Base-by-base conservation (phyloP, 2,797 vertebrate species). In the Heterohyrax brucei region DNA sequence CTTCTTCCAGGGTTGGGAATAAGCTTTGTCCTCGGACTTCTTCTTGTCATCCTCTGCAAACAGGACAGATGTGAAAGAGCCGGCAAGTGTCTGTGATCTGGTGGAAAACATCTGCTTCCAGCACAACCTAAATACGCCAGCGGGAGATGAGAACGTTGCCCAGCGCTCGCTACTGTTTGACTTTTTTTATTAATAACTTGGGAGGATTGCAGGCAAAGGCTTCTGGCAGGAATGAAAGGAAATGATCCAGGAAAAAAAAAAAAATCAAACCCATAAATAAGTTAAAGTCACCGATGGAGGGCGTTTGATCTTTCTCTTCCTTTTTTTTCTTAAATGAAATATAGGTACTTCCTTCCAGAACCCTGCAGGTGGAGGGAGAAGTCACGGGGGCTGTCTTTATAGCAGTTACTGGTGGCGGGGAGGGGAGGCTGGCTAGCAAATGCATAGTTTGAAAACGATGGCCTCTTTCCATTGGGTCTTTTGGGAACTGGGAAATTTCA, bases 241-340 rank as follows among this genome's bases (percentile, higher is more conserved):
- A 98, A 97, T 96, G 96, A 98, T 95, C 96, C 96, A 96, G 95
- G 97, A 46, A 56, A 93, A 66, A 96, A 66, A 96, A 97, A 96
- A 92, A 98, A 98, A 98, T 96, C 98, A 98, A 98, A 95, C 97
- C 97, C 89, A 97, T 98, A 98, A 99, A 98, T 98, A 98, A 98
- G 97, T 91, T 96, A 96, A 94, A 97, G 87, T 97, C 96, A 95
- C 97, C 64, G 97, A 96, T 44, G 91, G 64, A 86, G 94, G 92
- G 95, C 79, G 95, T 98, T 98, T 98, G 98, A 98, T 98, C 96
- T 97, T 97, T 59, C 44, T 59, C 72, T 39, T 39, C 39, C 44
- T 82, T 66, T 64, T 56, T 87, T 82, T 53, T 28, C 82, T 39
- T 28, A 39, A 90, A 94, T 98, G 98, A 98, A 98, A 98, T 98